Evolutionary conservation across 30 jellyfish, hydroid and myxozoan species (phyloP).

Genomic region (Hydra vulgaris): DNA sequence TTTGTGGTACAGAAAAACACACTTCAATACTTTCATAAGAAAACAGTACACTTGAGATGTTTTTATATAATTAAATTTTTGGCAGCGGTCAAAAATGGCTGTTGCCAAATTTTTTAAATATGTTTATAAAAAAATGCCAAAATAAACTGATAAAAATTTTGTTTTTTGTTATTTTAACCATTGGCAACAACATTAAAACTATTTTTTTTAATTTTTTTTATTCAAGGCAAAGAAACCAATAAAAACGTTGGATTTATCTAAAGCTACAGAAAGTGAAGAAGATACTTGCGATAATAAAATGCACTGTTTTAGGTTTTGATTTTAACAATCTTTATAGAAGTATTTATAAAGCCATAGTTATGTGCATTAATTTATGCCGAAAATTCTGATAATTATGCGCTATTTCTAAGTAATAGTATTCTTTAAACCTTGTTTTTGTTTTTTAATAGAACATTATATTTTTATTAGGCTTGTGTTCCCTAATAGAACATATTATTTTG

Average conservation of each 20-base stretch:
- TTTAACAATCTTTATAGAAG: no score
- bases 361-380: no score
- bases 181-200: neutral
- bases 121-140: neutral
- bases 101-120: neutral
- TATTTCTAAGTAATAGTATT: no score
- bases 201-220: neutral
- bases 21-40: constrained; percentile 43
- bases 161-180: neutral
- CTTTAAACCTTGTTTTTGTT: no score
- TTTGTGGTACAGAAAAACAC: constrained; percentile 52
- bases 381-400: no score
- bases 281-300: constrained; percentile 45
- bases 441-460: no score
- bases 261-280: constrained; percentile 41
- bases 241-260: constrained; percentile 38
- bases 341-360: no score
- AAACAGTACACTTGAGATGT: constrained; percentile 31
- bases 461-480: constrained; percentile 54
- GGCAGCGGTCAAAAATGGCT: no score
- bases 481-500: constrained; percentile 61
- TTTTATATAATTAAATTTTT: neutral
- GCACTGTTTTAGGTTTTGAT: constrained; percentile 61
- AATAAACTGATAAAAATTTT: neutral
- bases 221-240: constrained; percentile 56